These are phyloP conservation scores for Tribolium castaneum DNA, from an alignment of 1,140 invertebrate species.

Conservation along the genomic window DNA sequence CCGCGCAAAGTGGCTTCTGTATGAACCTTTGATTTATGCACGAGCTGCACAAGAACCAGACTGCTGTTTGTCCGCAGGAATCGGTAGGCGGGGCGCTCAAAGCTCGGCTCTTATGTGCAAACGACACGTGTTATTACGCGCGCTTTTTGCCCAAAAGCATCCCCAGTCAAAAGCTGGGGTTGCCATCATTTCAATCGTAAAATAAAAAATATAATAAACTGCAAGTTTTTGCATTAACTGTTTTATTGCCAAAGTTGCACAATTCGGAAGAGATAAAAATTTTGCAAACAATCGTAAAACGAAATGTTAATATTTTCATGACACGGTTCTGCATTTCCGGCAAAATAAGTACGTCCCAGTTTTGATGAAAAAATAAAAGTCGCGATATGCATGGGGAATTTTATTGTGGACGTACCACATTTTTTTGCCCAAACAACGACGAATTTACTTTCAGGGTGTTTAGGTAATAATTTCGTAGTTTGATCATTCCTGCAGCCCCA, in stretches of 20 bases:
- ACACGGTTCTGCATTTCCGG: neutral
- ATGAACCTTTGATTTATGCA: conserved; percentile 30
- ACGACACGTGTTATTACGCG: neutral
- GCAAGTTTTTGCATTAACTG: no score
- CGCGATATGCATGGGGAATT: neutral
- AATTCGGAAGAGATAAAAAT: neutral
- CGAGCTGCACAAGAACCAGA: neutral
- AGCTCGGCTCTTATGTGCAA: neutral
- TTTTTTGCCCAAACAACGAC: neutral
- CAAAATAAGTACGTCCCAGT: neutral
- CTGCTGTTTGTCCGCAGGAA: conserved; percentile 25
- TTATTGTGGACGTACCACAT: neutral
- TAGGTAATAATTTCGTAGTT: neutral
- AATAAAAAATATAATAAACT: no score
- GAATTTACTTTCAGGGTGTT: neutral
- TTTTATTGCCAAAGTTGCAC: neutral
- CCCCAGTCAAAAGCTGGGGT: neutral
- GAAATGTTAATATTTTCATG: neutral
- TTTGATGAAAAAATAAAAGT: neutral
- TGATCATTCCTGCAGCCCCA: conserved; percentile 7
- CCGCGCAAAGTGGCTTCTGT: conserved; percentile 29
- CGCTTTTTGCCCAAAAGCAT: neutral
- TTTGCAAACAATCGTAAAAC: neutral
- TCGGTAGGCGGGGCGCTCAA: neutral
- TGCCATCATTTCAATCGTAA: neutral